Conservation (phyloP, 92 coral and sea anemone species). For the Siderastrea radians region DNA sequence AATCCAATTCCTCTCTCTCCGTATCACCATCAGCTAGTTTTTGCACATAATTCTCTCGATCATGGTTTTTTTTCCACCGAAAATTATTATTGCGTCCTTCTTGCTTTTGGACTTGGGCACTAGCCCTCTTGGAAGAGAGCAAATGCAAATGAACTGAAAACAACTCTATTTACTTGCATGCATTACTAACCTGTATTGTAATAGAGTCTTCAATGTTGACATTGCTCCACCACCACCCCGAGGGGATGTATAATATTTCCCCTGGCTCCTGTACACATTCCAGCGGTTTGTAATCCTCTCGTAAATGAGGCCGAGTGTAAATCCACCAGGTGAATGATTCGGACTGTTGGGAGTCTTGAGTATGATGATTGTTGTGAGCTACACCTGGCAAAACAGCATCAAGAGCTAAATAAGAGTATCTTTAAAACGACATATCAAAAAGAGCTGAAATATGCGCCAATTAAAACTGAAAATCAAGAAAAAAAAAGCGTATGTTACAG, state of each 20-base stretch:
- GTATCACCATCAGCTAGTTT: too few species aligned
- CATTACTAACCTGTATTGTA: conserved; percentile 64
- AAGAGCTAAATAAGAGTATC: background rate
- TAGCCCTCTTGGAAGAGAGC: too few species aligned
- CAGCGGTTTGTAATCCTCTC: conserved; percentile 72
- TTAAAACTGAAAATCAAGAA: too few species aligned
- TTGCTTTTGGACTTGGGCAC: too few species aligned
- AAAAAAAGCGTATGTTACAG: too few species aligned
- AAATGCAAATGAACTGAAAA: too few species aligned
- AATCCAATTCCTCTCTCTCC: too few species aligned
- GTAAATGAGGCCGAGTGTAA: conserved; percentile 80
- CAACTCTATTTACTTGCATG: background rate
- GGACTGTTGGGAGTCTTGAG: conserved; percentile 76
- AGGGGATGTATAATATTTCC: conserved; percentile 86
- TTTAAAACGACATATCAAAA: background rate
- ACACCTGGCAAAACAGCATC: conserved; percentile 51
- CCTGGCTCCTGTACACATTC: conserved; percentile 86
- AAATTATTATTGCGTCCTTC: background rate
- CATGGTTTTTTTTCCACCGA: too few species aligned
- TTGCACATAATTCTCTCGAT: too few species aligned
- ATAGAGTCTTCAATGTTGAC: conserved; percentile 81
- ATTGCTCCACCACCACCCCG: conserved; percentile 96
- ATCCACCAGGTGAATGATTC: conserved; percentile 90
- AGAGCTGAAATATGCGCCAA: too few species aligned
- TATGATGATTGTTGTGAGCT: conserved; percentile 70